Evolutionary conservation across 2,888 invertebrate genomes (phyloP), one percentile per base, ranked within the genome.

Genomic region (Tiliacea aurago): DNA sequence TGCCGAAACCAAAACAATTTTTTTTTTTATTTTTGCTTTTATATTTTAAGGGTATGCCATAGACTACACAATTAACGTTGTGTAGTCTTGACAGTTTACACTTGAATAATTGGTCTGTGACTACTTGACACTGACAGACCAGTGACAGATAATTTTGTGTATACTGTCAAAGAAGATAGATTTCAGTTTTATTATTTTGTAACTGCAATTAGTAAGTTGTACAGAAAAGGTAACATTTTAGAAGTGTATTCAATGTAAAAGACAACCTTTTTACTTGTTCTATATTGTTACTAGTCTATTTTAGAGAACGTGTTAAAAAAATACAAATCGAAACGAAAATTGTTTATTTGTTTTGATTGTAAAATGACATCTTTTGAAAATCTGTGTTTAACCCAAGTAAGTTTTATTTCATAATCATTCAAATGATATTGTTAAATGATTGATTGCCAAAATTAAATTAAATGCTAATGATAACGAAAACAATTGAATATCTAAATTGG

Each of bases 371-470:
- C 87, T 49, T 93, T 91, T 82, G 93, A 94, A 78, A 90, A 85
- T 72, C 84, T 95, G 78, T 86, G 93, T 37, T 78, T 86, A 33
- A 74, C 83, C 61, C 93, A 95, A 90, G 95, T 94, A 90, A 84
- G 84, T 82, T 73, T 58, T 45, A 11, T 45, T 70, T 61, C 7
- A 23, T 10, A 10, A 47, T 9, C 11, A 37, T 18, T 58, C 15
- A 51, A 53, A 45, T 58, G 2, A 33, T 49, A 18, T 7, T 37
- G 5, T 11, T n/a, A 0, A 1, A 15, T 3, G 5, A 49, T 41
- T 33, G 9, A 6, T 41, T 23, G 2, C 7, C 20, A 33, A 62
- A 49, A 20, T 37, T 2, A n/a, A 5, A 37, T 20, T 15, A 0
- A 1, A n/a, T n/a, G n/a, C 7, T 3, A 9, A 9, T 18, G 0